Evolutionary conservation across 2,797 vertebrate genomes (phyloP), one percentile per base, ranked within the genome.

Genomic region (Ambastaia sidthimunki): DNA sequence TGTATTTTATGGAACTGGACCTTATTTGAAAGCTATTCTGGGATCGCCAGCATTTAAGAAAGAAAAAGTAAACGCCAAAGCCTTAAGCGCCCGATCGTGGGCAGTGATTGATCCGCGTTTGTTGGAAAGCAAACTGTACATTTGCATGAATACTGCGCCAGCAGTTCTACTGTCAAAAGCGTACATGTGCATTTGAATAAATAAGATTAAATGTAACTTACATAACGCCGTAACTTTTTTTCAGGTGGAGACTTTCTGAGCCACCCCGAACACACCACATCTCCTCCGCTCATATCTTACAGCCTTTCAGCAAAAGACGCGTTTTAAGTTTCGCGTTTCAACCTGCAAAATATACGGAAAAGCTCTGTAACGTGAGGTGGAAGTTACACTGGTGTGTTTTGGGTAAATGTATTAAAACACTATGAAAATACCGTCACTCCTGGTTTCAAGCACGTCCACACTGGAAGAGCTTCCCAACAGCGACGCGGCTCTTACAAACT

Each of bases 201-300:
- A 71, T 83, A 74, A 6, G 23, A 76, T 37, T 59, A 72, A 89
- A 57, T 84, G 82, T 86, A 90, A 99, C 98, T 98, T 96, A 99
- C 98, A 93, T 98, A 99, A 95, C 98, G 97, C 91, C 98, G 96
- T 93, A 99, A 95, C 96, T 99, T 99, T 91, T 98, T 99, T 92
- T 99, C 97, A 87, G 97, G 97, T 89, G 96, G 97, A 78, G 97
- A 99, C 94, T 98, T 99, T 93, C 97, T 95, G 69, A 98, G 94
- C 97, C 97, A 99, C 81, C 97, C 97, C 44, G 95, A 94, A 82
- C 94, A 97, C 89, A 98, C 95, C 93, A 97, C 96, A 85, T 98
- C 97, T 84, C 96, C 97, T 88, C 97, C 97, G 83, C 96, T 97
- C 95, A 98, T 98, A 71, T 92, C 80, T 84, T 84, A 16, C 62